Percentiles rank a stretch among this genome's conserved stretches.
phyloP scores from a whole-genome alignment of 37 sponge, comb jelly and placozoan species.

The Axinella damicornis region DNA sequence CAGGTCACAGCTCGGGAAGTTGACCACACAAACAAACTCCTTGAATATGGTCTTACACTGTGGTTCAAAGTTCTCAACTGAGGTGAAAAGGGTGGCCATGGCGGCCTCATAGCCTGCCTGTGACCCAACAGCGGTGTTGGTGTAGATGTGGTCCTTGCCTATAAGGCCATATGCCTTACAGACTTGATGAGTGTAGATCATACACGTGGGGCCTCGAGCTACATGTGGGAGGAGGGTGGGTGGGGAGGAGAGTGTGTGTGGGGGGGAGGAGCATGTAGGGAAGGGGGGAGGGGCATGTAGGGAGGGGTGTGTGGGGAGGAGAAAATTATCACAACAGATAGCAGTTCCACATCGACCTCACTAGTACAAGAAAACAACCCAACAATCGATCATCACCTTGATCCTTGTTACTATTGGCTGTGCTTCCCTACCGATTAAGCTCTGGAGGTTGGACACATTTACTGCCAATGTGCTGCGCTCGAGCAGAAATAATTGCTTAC shows the following conservation, averaged over 20 bases:
- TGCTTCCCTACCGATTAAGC: too few species aligned
- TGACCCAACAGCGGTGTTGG: constrained; percentile 15
- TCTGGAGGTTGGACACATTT: too few species aligned
- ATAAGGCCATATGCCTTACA: constrained; percentile 35
- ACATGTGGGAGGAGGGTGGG: too few species aligned
- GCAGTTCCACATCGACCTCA: too few species aligned
- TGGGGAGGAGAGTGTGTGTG: neutral
- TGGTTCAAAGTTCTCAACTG: neutral
- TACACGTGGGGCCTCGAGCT: constrained; percentile 42
- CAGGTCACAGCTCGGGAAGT: constrained; percentile 71
- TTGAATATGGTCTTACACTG: constrained; percentile 20
- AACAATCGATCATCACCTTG: too few species aligned
- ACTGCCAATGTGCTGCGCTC: too few species aligned
- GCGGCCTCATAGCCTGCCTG: constrained; percentile 1
- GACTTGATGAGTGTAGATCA: constrained; percentile 1
- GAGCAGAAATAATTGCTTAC: too few species aligned
- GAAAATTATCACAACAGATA: too few species aligned
- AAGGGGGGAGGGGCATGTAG: neutral
- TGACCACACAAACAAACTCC: constrained; percentile 48
- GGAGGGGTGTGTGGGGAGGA: too few species aligned
- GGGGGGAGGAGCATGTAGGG: neutral
- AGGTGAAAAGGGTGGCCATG: neutral
- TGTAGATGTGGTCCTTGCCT: constrained; percentile 51
- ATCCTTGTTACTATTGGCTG: too few species aligned
- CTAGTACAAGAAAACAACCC: too few species aligned